Base-by-base conservation (phyloP, 1,140 invertebrate genomes). In the Wasmannia auropunctata region DNA sequence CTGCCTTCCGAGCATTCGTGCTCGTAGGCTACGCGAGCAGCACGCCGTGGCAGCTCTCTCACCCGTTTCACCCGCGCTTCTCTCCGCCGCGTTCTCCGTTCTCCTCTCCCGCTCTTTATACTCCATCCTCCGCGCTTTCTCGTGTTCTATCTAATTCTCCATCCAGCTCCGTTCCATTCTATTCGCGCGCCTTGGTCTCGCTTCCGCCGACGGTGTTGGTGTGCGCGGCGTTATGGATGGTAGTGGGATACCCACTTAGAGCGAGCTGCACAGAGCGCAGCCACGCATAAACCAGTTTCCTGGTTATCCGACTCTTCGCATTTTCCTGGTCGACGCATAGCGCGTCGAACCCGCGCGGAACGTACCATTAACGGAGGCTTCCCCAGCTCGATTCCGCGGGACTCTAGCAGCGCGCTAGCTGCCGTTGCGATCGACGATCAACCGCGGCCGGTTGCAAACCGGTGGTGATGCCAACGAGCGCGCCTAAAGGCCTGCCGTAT, bases 211-310 rank as follows among this genome's bases (percentile, higher is more conserved):
- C 87, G 81, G 88, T 86, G 88, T 88, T 86, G 76, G 28, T 88
- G 60, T 54, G 81, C 75, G 63, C 88, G 74, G 43, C 81, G 67
- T 76, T 86, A 85, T 76, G 91, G 91, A 88, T 87, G 88, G 89
- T 90, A 87, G 87, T 86, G 62, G 85, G 85, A n/a, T 70, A 91
- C 67, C 85, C 87, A 91, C 89, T 92, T 91, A 91, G 76, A 92
- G 91, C 62, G 62, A 60, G 22, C 62, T 46, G 88, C 84, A 88
- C 72, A 90, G 86, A 91, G 72, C 85, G 88, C 90, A 92, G 89
- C 91, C 89, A 93, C 93, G 93, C 93, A 94, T 94, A 94, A 95
- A 95, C 94, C 94, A 94, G 94, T 94, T 95, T 94, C 93, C 93
- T 92, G 93, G 91, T 94, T 94, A 94, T 94, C 91, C 91, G 91